These are phyloP conservation scores for Chymomyza caudatula DNA, from an alignment of 2,888 invertebrate genomes.

Conservation along the genomic window DNA sequence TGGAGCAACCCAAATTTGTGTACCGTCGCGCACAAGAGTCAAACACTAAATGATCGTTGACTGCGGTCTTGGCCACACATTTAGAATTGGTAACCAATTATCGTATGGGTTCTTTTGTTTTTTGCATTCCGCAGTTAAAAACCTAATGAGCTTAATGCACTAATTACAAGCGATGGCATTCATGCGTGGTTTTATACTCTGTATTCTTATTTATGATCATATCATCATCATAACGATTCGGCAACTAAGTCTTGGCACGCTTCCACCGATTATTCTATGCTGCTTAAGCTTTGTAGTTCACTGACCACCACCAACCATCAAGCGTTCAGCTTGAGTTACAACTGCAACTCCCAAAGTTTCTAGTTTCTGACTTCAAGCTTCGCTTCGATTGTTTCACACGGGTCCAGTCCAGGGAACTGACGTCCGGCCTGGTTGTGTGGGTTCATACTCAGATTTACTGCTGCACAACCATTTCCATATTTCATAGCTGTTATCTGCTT, in stretches of 20 bases:
- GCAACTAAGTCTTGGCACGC: slow-evolving; percentile 12
- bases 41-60: slow-evolving; percentile 43
- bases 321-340: slow-evolving; percentile 7
- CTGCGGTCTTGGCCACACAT: slow-evolving; percentile 14
- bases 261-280: slow-evolving; percentile 2
- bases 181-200: slow-evolving; percentile 43
- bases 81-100: slow-evolving; percentile 42
- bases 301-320: slow-evolving; percentile 48
- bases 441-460: not conserved
- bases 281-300: slow-evolving; percentile 57
- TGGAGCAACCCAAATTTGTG: slow-evolving; percentile 1
- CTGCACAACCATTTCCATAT: not conserved
- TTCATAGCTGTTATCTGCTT: not conserved
- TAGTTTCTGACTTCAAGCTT: slow-evolving; percentile 40
- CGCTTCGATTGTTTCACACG: not conserved
- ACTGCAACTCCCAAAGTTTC: slow-evolving; percentile 17
- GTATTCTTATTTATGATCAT: not conserved
- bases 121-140: not conserved
- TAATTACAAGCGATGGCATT: slow-evolving; percentile 69
- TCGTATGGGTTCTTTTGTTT: slow-evolving; percentile 15
- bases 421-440: not conserved
- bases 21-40: slow-evolving; percentile 37
- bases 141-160: slow-evolving; percentile 69
- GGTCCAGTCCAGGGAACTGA: not conserved
- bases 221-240: not conserved